phyloP scores from a whole-genome alignment of 2,113 vertebrate genomes.

The Neogale vison region DNA sequence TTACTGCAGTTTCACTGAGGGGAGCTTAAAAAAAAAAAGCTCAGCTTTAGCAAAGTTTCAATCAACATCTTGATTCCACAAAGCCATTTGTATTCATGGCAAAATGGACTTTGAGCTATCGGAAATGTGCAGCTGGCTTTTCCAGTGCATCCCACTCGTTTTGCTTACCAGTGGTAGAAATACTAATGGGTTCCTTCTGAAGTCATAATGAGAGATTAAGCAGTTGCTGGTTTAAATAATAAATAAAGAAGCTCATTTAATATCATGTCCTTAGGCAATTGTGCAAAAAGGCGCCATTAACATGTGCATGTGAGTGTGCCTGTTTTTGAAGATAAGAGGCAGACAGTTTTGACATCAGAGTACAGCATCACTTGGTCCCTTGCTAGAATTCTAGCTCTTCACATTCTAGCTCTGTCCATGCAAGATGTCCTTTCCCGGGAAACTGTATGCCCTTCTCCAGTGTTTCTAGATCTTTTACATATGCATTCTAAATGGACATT shows the following conservation, averaged over 20 bases:
- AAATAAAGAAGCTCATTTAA: constrained; percentile 24
- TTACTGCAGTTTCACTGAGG: constrained; percentile 48
- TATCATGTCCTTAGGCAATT: background rate
- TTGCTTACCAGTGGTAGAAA: background rate
- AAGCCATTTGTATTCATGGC: background rate
- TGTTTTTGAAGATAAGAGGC: background rate
- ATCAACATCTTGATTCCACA: background rate
- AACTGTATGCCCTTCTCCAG: background rate
- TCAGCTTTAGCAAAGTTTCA: constrained; percentile 36
- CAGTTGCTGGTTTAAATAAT: background rate
- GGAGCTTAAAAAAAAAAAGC: constrained; percentile 7
- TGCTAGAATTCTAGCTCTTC: background rate
- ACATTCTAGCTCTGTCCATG: too few relatives aligned
- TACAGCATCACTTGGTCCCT: background rate
- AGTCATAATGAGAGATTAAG: constrained; percentile 19
- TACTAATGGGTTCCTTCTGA: constrained; percentile 57
- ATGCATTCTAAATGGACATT: constrained; percentile 1
- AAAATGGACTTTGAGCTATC: background rate
- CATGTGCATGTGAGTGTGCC: background rate
- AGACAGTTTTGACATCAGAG: background rate
- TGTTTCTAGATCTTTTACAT: background rate
- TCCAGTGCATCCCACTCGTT: background rate
- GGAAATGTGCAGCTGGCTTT: background rate
- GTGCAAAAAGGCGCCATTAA: background rate
- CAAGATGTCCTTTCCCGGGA: background rate